Conservation (phyloP, 2,888 invertebrate genomes). For the Aplocera efformata region DNA sequence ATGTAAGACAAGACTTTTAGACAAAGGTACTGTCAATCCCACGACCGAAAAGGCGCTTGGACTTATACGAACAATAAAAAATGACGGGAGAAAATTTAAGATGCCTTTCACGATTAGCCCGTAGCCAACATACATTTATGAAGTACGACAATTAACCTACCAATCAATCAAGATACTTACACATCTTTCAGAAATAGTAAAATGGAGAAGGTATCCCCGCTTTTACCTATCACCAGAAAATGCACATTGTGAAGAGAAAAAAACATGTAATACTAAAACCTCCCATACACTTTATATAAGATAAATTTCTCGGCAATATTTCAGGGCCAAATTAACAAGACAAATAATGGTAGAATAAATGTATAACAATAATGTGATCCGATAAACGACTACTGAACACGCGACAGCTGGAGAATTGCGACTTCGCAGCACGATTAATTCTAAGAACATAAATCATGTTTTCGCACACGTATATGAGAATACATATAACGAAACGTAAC, state of each 20-base stretch:
- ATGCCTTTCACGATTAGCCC: constrained; percentile 44
- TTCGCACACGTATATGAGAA: constrained; percentile 25
- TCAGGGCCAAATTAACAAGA: constrained; percentile 21
- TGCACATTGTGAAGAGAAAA: neutral
- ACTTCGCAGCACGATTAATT: constrained; percentile 26
- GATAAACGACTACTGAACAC: constrained; percentile 41
- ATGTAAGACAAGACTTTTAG: constrained; percentile 56
- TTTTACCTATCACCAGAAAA: no score
- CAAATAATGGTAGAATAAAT: constrained; percentile 34
- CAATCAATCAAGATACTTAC: constrained; percentile 31
- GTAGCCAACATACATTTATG: constrained; percentile 30
- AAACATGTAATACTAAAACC: neutral
- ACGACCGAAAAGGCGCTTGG: constrained; percentile 28
- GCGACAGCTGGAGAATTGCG: constrained; percentile 36
- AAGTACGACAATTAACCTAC: constrained; percentile 32
- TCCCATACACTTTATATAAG: neutral
- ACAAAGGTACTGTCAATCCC: constrained; percentile 64
- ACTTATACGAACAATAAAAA: constrained; percentile 48
- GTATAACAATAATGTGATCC: constrained; percentile 37
- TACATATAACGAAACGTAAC: constrained; percentile 34
- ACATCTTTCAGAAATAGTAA: constrained; percentile 12
- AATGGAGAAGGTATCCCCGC: no score
- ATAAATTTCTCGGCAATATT: constrained; percentile 4
- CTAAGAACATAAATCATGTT: constrained; percentile 29
- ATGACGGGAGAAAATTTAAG: constrained; percentile 52